These are phyloP conservation scores for Galbula dea DNA, from an alignment of 2,113 vertebrate genomes.

Conservation along the genomic window DNA sequence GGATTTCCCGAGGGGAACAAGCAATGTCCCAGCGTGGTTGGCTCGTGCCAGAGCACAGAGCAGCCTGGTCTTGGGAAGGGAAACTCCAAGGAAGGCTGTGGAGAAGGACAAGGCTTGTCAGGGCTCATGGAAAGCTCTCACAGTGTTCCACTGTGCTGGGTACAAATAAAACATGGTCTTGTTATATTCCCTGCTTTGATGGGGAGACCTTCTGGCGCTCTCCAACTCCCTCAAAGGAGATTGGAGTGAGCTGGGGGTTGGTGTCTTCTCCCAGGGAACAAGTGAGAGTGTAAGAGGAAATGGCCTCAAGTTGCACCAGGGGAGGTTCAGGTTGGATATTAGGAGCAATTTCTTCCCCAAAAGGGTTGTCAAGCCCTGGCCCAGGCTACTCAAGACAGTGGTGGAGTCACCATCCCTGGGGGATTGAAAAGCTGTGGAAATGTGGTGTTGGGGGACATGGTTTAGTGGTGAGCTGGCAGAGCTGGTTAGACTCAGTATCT, in stretches of 20 bases:
- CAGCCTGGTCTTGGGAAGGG: background rate
- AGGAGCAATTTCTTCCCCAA: background rate
- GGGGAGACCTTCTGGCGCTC: background rate
- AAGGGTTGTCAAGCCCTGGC: background rate
- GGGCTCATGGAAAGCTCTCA: background rate
- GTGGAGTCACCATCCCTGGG: background rate
- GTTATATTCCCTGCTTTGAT: background rate
- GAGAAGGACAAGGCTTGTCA: background rate
- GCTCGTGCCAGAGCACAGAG: background rate
- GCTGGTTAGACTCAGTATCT: no score
- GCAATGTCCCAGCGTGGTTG: background rate
- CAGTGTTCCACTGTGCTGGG: background rate
- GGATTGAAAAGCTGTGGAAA: background rate
- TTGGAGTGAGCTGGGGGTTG: background rate
- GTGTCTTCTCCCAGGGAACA: background rate
- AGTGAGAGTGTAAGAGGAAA: background rate
- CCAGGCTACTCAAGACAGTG: background rate
- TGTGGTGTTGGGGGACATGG: background rate
- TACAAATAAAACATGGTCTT: background rate
- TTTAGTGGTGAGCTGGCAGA: background rate
- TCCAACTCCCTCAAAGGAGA: background rate
- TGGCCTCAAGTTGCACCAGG: background rate
- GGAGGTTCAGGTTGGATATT: background rate
- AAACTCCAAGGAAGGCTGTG: background rate
- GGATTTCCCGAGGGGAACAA: background rate